These are phyloP conservation scores for Agriotes lineatus DNA, from an alignment of 2,888 invertebrate genomes.

Conservation along the genomic window DNA sequence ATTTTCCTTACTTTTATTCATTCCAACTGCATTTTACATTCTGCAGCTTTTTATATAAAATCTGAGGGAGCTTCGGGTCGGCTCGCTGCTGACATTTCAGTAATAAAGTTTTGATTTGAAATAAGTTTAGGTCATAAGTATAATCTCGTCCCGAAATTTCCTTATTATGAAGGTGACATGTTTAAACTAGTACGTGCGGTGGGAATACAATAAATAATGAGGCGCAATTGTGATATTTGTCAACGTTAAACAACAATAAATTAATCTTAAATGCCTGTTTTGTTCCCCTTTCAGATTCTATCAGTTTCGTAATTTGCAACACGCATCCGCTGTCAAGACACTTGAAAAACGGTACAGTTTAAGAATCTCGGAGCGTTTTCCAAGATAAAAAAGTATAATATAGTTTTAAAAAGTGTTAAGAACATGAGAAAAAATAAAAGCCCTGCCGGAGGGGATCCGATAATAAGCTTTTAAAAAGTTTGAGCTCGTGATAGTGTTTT, in stretches of 20 bases:
- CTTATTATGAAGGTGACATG: too few species aligned
- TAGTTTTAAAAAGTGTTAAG: slow-evolving; percentile 66
- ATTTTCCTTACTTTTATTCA: slow-evolving; percentile 63
- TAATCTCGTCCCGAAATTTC: too few species aligned
- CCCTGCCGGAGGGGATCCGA: slow-evolving; percentile 58
- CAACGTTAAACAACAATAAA: too few species aligned
- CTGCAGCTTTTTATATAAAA: background rate
- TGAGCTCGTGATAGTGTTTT: slow-evolving; percentile 63
- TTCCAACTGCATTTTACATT: slow-evolving; percentile 51
- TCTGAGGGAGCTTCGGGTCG: too few species aligned
- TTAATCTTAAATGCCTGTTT: too few species aligned
- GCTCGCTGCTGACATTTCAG: too few species aligned
- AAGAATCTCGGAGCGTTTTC: slow-evolving; percentile 44
- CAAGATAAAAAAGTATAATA: slow-evolving; percentile 61
- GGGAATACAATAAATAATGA: too few species aligned
- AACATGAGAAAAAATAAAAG: slow-evolving; percentile 62
- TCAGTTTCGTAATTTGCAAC: background rate
- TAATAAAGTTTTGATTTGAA: background rate
- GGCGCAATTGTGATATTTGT: too few species aligned
- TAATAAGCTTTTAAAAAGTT: slow-evolving; percentile 68
- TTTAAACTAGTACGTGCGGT: too few species aligned
- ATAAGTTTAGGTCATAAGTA: too few species aligned
- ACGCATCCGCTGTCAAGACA: slow-evolving; percentile 37
- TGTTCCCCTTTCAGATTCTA: too few species aligned
- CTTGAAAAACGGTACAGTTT: slow-evolving; percentile 43